Percentiles rank a stretch among this genome's conserved stretches.
Conservation (phyloP, 2,797 vertebrate species). For the Galago senegalensis region DNA sequence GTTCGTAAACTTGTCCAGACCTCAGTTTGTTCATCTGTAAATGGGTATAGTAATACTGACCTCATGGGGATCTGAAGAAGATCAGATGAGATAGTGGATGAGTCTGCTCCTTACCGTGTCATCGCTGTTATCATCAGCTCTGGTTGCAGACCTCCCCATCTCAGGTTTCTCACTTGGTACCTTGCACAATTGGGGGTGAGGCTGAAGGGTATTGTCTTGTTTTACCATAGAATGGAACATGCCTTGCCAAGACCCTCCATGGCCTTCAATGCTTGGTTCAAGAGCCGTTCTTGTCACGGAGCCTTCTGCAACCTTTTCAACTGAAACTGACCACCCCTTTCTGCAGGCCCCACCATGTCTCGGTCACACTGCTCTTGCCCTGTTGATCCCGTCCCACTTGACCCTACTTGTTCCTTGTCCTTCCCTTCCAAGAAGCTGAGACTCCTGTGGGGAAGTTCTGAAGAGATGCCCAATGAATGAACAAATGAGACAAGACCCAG, state of each 20-base stretch:
- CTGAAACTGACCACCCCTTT: accelerated
- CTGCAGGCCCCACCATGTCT: neutral
- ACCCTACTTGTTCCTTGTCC: too few relatives aligned
- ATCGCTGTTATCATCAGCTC: neutral
- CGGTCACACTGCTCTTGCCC: neutral
- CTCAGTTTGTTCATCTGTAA: neutral
- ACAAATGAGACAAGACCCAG: neutral
- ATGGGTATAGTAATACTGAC: neutral
- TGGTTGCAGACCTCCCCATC: neutral
- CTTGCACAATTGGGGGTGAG: neutral
- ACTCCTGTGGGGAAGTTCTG: neutral
- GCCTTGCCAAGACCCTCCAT: neutral
- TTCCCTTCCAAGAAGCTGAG: neutral
- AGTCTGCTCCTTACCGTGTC: neutral
- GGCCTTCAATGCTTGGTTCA: neutral
- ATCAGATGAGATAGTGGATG: neutral
- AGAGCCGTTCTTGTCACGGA: accelerated
- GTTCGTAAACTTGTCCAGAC: neutral
- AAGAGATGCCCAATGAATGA: neutral
- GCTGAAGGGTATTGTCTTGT: neutral
- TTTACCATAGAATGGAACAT: neutral
- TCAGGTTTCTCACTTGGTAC: neutral
- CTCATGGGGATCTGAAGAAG: neutral
- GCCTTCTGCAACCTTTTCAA: neutral
- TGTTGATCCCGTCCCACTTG: accelerated